Percentiles rank a stretch among this genome's conserved stretches.
Conservation (phyloP, 2,888 invertebrate genomes). For the Tenthredo livida region DNA sequence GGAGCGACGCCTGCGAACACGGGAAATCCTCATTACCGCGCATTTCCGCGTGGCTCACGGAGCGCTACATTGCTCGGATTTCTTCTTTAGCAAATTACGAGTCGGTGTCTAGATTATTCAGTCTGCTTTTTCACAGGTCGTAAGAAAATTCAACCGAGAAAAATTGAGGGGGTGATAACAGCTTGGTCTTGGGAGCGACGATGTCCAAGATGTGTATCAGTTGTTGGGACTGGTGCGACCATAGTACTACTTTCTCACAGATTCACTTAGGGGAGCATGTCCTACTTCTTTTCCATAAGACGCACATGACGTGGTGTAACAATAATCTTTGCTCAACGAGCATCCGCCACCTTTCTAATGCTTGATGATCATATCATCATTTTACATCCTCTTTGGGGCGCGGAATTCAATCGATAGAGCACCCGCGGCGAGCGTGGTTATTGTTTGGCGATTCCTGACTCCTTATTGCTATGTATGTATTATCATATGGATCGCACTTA, state of each 20-base stretch:
- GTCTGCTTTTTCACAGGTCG: neutral
- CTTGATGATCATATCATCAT: neutral
- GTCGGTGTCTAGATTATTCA: neutral
- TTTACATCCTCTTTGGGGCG: conserved; percentile 39
- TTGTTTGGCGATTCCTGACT: conserved; percentile 19
- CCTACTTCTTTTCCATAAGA: neutral
- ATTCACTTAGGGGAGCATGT: neutral
- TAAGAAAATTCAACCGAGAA: conserved; percentile 36
- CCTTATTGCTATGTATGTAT: conserved; percentile 15
- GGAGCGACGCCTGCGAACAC: conserved; percentile 26
- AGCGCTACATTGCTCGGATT: conserved; percentile 16
- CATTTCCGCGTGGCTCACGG: conserved; percentile 37
- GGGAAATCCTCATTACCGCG: conserved; percentile 11
- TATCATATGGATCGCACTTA: neutral
- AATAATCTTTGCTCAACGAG: neutral
- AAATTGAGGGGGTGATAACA: conserved; percentile 3
- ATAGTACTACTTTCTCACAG: conserved; percentile 1
- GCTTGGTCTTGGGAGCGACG: neutral
- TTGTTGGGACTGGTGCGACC: neutral
- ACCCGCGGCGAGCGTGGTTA: conserved; percentile 20
- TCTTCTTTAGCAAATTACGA: neutral
- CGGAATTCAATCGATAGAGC: conserved; percentile 44
- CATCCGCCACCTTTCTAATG: conserved; percentile 9
- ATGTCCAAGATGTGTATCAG: conserved; percentile 4
- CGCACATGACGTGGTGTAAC: conserved; percentile 19